Evolutionary conservation across 2,113 vertebrate species (phyloP), one percentile per base, ranked within the genome.

Genomic region (Colinus virginianus): DNA sequence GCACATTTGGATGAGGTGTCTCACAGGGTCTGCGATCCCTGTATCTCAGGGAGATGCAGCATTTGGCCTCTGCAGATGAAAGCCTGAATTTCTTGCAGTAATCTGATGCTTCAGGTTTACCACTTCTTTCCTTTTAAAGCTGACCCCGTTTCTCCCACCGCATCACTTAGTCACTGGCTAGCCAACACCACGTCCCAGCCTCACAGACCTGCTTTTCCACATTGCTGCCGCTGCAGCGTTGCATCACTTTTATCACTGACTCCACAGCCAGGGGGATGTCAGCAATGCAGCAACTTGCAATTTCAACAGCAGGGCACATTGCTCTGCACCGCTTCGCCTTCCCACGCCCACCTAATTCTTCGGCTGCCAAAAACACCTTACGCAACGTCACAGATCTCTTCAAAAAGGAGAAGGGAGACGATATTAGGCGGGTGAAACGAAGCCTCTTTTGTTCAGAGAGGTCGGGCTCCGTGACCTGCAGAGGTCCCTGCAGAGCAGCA

Each of bases 361-460:
- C 2, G 8, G 1, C 68, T 61, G 40, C 78, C 71, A 11, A n/a
- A 45, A 55, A 2, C 23, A 9, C 67, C 25, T 48, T 2, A 2
- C 3, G 62, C 59, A 53, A 34, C 11, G 1, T 8, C 42, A 19
- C 13, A 0, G 71, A 0, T 9, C 25, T 53, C 7, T 32, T 32
- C 8, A 6, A 5, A 11, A 42, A 2, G 8, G 14, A 53, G 42
- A 14, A 17, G 11, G 9, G 18, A 63, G 59, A 4, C 13, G 2
- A 22, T 20, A 21, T 19, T 9, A 11, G 28, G 3, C 0, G 30
- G 25, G 36, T 25, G 64, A 26, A 61, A 38, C 0, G 1, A 5
- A 2, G 8, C 16, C n/a, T 51, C 56, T 80, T 68, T 18, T 13
- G 9, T 18, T 8, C n/a, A 6, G 1, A 3, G 5, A 15, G 11